A percentile compares a stretch with the other conserved stretches of the same genome.
Conservation (phyloP, 2,797 vertebrate genomes). For the Fratercula arctica region DNA sequence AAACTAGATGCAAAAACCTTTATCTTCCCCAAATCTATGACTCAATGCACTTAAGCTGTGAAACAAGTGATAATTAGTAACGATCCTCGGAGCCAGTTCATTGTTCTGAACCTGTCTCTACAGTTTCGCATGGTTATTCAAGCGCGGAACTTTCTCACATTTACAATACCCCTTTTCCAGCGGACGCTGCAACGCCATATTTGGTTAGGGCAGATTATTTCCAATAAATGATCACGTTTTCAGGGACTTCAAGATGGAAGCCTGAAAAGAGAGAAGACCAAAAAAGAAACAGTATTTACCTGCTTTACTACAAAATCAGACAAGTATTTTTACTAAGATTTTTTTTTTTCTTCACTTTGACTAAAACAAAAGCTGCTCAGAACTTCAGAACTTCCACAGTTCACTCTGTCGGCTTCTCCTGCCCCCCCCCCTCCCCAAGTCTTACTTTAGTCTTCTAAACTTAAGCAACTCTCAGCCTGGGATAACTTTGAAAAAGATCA, state of each 20-base stretch:
- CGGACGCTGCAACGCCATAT: not conserved
- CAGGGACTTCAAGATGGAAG: not conserved
- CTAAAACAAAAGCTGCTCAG: not conserved
- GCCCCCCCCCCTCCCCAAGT: accelerated
- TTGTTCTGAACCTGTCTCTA: not conserved
- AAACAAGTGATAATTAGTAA: not conserved
- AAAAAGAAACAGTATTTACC: not conserved
- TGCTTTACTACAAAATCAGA: not conserved
- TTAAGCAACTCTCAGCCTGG: not conserved
- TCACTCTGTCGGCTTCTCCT: not conserved
- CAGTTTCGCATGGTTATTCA: not conserved
- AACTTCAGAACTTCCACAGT: not conserved
- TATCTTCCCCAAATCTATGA: not conserved
- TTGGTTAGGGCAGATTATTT: not conserved
- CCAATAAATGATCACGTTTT: not conserved
- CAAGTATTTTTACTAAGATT: not conserved
- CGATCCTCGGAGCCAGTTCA: accelerated
- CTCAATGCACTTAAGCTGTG: not conserved
- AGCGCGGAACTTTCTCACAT: not conserved
- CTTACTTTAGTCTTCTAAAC: not conserved
- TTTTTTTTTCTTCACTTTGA: not conserved
- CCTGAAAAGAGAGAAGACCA: not conserved
- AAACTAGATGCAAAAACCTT: not conserved
- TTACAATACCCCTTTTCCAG: not conserved
- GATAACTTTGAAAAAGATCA: not conserved